Evolutionary conservation across 2,113 vertebrate genomes (phyloP).

Genomic region (Oreochromis niloticus): DNA sequence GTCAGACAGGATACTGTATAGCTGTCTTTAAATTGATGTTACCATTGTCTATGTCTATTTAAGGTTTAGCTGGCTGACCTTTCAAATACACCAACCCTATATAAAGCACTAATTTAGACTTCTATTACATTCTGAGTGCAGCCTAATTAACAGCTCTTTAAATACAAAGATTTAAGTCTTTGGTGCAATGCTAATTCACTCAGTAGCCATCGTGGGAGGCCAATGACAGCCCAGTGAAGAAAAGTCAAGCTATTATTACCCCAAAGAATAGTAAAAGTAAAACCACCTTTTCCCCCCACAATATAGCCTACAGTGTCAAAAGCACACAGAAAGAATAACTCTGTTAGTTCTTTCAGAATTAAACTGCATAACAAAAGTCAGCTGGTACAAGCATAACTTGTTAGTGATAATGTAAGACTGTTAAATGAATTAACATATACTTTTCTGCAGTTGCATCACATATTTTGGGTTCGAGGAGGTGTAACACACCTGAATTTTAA

Average conservation of each 20-base stretch:
- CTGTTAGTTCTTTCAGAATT: neutral
- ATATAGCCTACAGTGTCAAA: neutral
- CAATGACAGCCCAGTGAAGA: constrained; percentile 10
- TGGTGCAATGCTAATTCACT: neutral
- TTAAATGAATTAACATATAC: neutral
- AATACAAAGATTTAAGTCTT: constrained; percentile 42
- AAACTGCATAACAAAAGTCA: neutral
- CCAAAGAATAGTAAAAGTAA: neutral
- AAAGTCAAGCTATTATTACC: neutral
- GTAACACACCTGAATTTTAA: neutral
- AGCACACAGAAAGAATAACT: neutral
- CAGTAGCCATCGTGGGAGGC: constrained; percentile 6
- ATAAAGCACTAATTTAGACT: constrained; percentile 39
- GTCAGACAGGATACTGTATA: neutral
- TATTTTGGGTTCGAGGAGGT: neutral
- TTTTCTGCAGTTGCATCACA: neutral
- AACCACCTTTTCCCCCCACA: neutral
- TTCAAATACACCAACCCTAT: constrained; percentile 20
- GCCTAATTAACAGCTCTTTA: constrained; percentile 49
- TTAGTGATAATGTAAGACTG: neutral
- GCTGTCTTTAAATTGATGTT: neutral
- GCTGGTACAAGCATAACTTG: neutral
- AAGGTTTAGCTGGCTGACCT: constrained; percentile 19
- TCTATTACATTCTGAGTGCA: constrained; percentile 14
- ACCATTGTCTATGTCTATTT: neutral